Evolutionary conservation across 2,888 invertebrate species (phyloP), one percentile per base, ranked within the genome.

Genomic region (Agrochola litura): DNA sequence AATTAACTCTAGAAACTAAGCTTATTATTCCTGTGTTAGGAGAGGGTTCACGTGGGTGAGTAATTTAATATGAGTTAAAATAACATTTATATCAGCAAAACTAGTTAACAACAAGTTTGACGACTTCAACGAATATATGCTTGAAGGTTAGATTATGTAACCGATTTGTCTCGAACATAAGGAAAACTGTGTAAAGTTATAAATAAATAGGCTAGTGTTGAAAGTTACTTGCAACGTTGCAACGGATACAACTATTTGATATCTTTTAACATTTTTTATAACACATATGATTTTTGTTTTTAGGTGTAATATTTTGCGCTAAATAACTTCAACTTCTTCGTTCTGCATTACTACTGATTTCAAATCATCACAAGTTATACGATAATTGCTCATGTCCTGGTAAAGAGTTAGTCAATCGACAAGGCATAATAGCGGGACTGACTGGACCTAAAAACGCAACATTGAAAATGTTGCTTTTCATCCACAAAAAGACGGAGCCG

Each of bases 111-210:
- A 25, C 4, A 54, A 22, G 70, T 52, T 43, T 56, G 49, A 22
- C 12, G 25, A 46, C 14, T 22, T 25, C 19, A n/a, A 19, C 5
- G n/a, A 43, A 9, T 66, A 19, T 41, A 66, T 0, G 14, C 14
- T 19, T 43, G 14, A 79, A 79, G 41, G 49, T 52, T 16, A 52
- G 1, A 16, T 60, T 14, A 22, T 52, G 2, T 4, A 80, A 52
- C 71, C 14, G 43, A 19, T 71, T 43, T 8, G 30, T n/a, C n/a
- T 64, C 0, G 2, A 43, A 41, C 41, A 61, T 12, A 54, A 54
- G 54, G 54, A n/a, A n/a, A n/a, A 54, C 10, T 54, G 5, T 22
- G 19, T 52, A 19, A 19, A 19, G 2, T 52, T 30, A 30, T 30
- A 30, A 19, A 19, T 52, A 52, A 8, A 52, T 52, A 52, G 19